Conservation (phyloP, 2,888 invertebrate species). For the Pyrgus malvae region DNA sequence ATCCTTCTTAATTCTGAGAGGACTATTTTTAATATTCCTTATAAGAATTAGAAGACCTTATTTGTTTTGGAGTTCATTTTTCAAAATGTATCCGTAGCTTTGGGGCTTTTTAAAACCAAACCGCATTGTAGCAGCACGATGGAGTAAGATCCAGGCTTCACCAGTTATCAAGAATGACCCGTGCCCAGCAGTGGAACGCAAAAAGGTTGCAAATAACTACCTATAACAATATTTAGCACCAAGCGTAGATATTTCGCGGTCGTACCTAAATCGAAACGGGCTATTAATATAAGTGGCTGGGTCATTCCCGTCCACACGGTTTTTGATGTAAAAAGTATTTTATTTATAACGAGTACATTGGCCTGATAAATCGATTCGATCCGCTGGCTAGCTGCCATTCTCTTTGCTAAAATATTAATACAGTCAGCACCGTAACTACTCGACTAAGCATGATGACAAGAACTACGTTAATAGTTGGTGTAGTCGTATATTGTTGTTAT, state of each 20-base stretch:
- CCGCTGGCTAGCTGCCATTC: constrained; percentile 43
- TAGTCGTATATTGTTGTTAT: too few species aligned
- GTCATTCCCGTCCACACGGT: constrained; percentile 37
- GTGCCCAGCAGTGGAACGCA: background rate
- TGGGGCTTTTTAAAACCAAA: too few species aligned
- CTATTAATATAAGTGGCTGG: constrained; percentile 24
- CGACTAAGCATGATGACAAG: background rate
- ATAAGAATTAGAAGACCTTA: too few species aligned
- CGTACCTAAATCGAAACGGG: constrained; percentile 3
- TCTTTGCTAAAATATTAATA: constrained; percentile 38
- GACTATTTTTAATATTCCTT: too few species aligned
- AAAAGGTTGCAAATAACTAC: background rate
- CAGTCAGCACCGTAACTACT: background rate
- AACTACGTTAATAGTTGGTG: too few species aligned
- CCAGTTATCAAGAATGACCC: too few species aligned
- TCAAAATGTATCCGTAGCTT: too few species aligned
- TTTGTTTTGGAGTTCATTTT: too few species aligned
- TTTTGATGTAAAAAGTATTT: constrained; percentile 30
- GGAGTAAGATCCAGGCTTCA: too few species aligned
- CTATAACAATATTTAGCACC: background rate
- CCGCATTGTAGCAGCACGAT: too few species aligned
- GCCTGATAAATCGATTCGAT: constrained; percentile 44
- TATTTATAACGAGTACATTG: constrained; percentile 41
- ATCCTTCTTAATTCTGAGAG: too few species aligned
- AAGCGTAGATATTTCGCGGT: background rate